These are phyloP conservation scores for Drosophila flavopinicola DNA, from an alignment of 2,888 invertebrate genomes.

Conservation along the genomic window DNA sequence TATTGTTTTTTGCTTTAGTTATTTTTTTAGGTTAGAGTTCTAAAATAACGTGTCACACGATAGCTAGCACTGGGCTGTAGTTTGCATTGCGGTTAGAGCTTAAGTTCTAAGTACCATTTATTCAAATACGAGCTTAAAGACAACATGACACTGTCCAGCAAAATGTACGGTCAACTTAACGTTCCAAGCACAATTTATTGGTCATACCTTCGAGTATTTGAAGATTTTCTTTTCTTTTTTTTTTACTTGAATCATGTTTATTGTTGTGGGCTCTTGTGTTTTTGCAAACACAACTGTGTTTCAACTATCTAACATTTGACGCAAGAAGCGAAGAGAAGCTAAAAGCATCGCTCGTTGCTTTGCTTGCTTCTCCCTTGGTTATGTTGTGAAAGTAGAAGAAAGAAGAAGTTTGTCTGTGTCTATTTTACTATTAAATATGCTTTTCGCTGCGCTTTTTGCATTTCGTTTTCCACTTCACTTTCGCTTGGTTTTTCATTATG, in stretches of 20 bases:
- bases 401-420: too few relatives aligned
- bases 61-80: constrained; percentile 7
- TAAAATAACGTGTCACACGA: constrained; percentile 6
- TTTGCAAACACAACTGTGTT: too few relatives aligned
- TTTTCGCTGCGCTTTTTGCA: not conserved
- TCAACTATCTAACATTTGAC: too few relatives aligned
- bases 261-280: not conserved
- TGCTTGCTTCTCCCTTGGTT: too few relatives aligned
- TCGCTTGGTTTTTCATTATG: not conserved
- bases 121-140: constrained; percentile 6
- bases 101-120: constrained; percentile 31
- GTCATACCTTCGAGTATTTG: not conserved
- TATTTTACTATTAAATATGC: too few relatives aligned
- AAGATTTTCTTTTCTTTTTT: not conserved
- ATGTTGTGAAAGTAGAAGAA: too few relatives aligned
- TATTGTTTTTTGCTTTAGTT: constrained; percentile 6
- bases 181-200: not conserved
- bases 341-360: too few relatives aligned
- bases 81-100: constrained; percentile 22
- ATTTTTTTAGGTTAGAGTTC: constrained; percentile 9
- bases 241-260: not conserved
- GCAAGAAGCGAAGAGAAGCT: too few relatives aligned
- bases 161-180: not conserved
- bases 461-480: not conserved
- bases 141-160: constrained; percentile 21